Conservation (phyloP, 2,113 vertebrate species). For the Hippocampus comes region DNA sequence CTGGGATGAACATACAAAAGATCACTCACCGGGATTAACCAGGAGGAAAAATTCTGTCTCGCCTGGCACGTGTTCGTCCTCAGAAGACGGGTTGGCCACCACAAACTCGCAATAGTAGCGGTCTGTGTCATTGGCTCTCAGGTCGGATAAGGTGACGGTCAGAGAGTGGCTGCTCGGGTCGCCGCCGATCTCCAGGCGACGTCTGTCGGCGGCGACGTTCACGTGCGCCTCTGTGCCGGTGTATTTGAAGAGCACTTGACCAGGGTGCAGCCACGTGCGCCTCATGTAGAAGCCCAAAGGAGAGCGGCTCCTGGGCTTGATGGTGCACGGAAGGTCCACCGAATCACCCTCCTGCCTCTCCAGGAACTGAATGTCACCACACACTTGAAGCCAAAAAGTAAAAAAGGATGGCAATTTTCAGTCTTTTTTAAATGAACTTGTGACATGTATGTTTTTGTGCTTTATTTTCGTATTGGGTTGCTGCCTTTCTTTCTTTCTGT, state of each 20-base stretch:
- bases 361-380: slow-evolving; percentile 38
- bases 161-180: slow-evolving; percentile 16
- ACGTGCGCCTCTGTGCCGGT: fast-evolving
- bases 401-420: not conserved
- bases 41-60: slow-evolving; percentile 55
- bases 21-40: slow-evolving; percentile 53
- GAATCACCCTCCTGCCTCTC: slow-evolving; percentile 38
- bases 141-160: slow-evolving; percentile 55
- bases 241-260: slow-evolving; percentile 39
- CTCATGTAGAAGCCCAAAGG: slow-evolving; percentile 48
- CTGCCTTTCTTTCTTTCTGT: too few relatives aligned
- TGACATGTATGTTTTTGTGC: too few relatives aligned
- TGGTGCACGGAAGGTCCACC: slow-evolving; percentile 47
- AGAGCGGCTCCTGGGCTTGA: fast-evolving
- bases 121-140: slow-evolving; percentile 57
- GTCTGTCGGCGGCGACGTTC: fast-evolving
- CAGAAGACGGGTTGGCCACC: fast-evolving
- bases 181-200: slow-evolving; percentile 36
- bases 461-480: too few relatives aligned
- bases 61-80: not conserved
- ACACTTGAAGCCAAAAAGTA: slow-evolving; percentile 20
- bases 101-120: slow-evolving; percentile 64
- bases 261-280: slow-evolving; percentile 36
- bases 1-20: not conserved
- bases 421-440: not conserved